Conservation (phyloP, 2,797 vertebrate species). For the Falco columbarius region DNA sequence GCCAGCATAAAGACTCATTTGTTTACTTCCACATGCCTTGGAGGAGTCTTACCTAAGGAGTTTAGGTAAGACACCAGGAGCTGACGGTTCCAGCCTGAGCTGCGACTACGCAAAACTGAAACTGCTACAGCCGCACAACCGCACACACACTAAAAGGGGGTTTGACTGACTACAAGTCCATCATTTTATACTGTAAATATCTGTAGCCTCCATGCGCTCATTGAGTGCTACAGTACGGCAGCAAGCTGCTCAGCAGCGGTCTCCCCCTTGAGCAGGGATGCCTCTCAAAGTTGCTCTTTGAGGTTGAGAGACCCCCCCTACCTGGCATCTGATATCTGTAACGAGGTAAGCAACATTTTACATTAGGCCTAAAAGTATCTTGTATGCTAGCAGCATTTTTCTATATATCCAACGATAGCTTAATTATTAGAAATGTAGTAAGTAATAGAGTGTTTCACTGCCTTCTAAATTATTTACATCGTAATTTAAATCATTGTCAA, state of each 20-base stretch:
- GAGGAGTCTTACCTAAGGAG: background rate
- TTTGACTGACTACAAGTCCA: background rate
- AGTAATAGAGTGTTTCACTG: background rate
- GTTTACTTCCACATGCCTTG: too few species aligned
- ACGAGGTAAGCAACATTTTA: background rate
- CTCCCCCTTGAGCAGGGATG: background rate
- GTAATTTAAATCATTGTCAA: background rate
- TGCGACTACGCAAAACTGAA: background rate
- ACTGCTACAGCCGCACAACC: background rate
- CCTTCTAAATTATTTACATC: background rate
- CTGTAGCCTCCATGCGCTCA: background rate
- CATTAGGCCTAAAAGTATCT: background rate
- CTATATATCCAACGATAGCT: background rate
- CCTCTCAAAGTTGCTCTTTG: background rate
- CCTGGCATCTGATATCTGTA: background rate
- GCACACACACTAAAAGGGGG: background rate
- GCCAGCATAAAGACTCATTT: too few species aligned
- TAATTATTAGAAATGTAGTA: background rate
- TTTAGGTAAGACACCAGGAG: background rate
- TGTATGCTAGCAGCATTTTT: background rate
- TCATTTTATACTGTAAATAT: background rate
- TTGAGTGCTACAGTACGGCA: background rate
- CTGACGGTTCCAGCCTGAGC: background rate
- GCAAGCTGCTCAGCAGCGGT: fast-evolving
- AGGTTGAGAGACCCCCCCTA: background rate